Evolutionary conservation across 2,797 vertebrate genomes (phyloP).

Genomic region (Cheirogaleus major): DNA sequence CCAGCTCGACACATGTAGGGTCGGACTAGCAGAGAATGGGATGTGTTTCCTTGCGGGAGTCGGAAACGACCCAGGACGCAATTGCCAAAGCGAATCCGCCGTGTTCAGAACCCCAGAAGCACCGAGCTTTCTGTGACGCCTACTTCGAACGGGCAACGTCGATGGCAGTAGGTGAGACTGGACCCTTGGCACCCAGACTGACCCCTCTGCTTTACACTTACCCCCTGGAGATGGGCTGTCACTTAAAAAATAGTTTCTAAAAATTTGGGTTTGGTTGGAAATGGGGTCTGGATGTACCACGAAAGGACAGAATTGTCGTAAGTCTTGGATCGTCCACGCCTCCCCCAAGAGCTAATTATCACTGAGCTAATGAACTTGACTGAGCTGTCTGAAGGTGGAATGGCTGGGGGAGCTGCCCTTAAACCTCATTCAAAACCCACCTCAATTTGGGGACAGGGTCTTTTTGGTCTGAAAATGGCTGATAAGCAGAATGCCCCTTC

Average conservation of each 20-base stretch:
- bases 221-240: not conserved
- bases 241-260: not conserved
- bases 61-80: not conserved
- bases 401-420: not conserved
- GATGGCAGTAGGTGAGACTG: no score
- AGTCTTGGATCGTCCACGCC: not conserved
- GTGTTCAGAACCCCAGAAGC: fast-evolving
- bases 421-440: not conserved
- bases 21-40: not conserved
- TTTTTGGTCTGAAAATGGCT: not conserved
- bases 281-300: not conserved
- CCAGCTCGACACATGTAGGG: not conserved
- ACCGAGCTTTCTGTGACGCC: fast-evolving
- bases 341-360: not conserved
- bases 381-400: not conserved
- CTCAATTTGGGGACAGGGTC: no score
- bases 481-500: not conserved
- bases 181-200: not conserved
- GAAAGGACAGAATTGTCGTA: not conserved
- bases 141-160: fast-evolving
- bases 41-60: not conserved
- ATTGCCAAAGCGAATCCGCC: not conserved
- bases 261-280: not conserved
- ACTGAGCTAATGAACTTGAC: not conserved
- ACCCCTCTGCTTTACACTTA: not conserved